Evolutionary conservation across 2,888 invertebrate species (phyloP).

Genomic region (Onchidella celtica): DNA sequence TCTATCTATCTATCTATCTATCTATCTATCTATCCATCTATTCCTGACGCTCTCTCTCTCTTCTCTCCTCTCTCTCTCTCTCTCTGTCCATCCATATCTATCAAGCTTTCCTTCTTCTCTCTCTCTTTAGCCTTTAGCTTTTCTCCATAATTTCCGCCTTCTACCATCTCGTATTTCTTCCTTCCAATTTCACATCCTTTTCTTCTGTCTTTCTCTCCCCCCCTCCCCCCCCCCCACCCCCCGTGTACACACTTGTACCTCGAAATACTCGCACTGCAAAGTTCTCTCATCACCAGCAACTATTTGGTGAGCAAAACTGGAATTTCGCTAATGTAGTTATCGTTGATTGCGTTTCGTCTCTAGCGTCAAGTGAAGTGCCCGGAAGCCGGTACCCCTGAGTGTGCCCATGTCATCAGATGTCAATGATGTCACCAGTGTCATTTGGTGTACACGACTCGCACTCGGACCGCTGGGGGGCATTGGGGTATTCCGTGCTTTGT

Average conservation of each 20-base stretch:
- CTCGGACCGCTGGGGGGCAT: neutral
- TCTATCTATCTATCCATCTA: neutral
- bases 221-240: neutral
- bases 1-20: slow-evolving; percentile 23
- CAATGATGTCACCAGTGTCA: slow-evolving; percentile 36
- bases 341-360: slow-evolving; percentile 34
- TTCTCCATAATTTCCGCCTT: too few species aligned
- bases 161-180: too few species aligned
- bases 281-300: neutral
- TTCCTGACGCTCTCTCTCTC: neutral
- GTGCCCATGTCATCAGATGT: slow-evolving; percentile 13
- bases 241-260: too few species aligned
- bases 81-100: neutral
- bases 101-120: too few species aligned
- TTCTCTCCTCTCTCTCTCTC: neutral
- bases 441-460: slow-evolving; percentile 6
- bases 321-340: slow-evolving; percentile 31
- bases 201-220: neutral
- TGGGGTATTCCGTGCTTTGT: too few species aligned
- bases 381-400: neutral
- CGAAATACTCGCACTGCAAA: too few species aligned
- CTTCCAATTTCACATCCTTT: too few species aligned
- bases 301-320: slow-evolving; percentile 28
- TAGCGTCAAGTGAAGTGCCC: neutral
- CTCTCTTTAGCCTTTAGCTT: too few species aligned